Percentiles rank a stretch among this genome's conserved stretches.
phyloP scores from a whole-genome alignment of 2,888 invertebrate genomes.

The Leptopilina myrica region DNA sequence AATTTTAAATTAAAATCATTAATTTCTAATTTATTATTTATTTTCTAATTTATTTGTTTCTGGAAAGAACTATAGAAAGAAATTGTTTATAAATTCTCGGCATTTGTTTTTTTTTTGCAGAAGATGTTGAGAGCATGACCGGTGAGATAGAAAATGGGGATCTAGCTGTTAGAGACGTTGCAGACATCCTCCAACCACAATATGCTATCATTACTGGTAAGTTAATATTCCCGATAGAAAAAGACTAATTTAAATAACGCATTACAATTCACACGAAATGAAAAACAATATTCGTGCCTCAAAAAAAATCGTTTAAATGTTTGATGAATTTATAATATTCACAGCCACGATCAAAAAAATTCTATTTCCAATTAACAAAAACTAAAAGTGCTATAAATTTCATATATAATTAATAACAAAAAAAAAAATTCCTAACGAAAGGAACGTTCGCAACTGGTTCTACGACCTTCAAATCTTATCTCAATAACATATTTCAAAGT shows the following conservation, averaged over 20 bases:
- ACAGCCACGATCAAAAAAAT: too few relatives aligned
- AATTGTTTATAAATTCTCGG: background rate
- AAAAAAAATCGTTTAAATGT: background rate
- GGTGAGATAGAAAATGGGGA: conserved; percentile 81
- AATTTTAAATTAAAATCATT: too few relatives aligned
- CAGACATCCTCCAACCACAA: conserved; percentile 91
- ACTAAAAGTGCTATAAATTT: too few relatives aligned
- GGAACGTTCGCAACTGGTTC: background rate
- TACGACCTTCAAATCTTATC: conserved; percentile 26
- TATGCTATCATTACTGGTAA: conserved; percentile 91
- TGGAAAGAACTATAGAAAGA: background rate
- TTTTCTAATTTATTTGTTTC: background rate
- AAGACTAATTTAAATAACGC: conserved; percentile 12
- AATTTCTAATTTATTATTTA: background rate
- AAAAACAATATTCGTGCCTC: background rate
- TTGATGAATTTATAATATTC: too few relatives aligned
- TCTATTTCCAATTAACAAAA: too few relatives aligned
- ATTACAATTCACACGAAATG: background rate
- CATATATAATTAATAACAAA: background rate
- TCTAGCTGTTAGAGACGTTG: conserved; percentile 87
- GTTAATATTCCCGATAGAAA: conserved; percentile 43
- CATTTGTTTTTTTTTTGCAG: conserved; percentile 67
- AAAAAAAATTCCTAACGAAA: background rate
- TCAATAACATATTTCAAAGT: conserved; percentile 21
- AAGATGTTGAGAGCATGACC: conserved; percentile 76